Base-by-base conservation (phyloP, 1,140 invertebrate species). In the Cotesia typhae region DNA sequence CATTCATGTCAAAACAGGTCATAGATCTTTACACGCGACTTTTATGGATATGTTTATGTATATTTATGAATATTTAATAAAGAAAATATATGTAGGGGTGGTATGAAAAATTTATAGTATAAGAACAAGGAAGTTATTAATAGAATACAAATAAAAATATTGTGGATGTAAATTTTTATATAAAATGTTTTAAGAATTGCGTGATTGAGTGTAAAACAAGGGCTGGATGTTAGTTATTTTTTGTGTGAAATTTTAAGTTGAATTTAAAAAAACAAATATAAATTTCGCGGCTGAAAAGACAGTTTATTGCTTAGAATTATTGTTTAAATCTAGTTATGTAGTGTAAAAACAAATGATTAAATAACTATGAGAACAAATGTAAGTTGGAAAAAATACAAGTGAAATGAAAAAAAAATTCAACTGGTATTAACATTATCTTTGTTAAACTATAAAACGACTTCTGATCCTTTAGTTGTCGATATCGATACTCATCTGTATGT, bases 391-490 rank as follows among this genome's bases (percentile, higher is more conserved):
- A 52, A 60, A 35, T 3, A 51, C 17, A 10, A 4, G 55, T 4
- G 12, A 41, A 57, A 35, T 37, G 70, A 63, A 72, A 72, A 64
- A 67, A 9, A 47, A 47, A 47, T 47, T 47, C 5, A 47, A 47
- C 41, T 41, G 9, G 41, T 14, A 51, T 71, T 66, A 47, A 17
- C 41, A 57, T 52, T 57, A 47, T 59, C n/a, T 55, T 66, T 10
- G 35, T 64, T 41, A 36, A 38, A 35, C n/a, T 66, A 12, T 52
- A 12, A 53, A 63, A 55, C 67, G 70, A 72, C 70, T 72, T 65
- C 55, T 72, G 70, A 71, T 53, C 70, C 63, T 41, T 47, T 52
- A 5, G 2, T 17, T 35, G 17, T 61, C 17, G 35, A 52, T 59
- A 4, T 60, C 55, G 36, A 12, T 12, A n/a, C 7, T 14, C 14